Evolutionary conservation across 2,888 invertebrate genomes (phyloP).

Genomic region (Brachypalpus laphriformis): DNA sequence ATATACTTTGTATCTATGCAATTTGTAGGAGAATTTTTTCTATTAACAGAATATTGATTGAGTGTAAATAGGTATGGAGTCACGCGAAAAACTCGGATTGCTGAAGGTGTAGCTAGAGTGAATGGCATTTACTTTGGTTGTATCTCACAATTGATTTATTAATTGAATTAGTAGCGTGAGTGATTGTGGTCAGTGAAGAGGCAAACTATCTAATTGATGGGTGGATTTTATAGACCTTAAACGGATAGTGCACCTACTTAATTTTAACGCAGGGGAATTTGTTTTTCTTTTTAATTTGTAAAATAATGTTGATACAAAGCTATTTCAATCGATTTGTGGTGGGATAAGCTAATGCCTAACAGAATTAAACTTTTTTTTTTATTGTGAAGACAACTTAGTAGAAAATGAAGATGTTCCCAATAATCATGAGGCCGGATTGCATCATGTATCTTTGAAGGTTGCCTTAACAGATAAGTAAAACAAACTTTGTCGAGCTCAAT

Average conservation of each 20-base stretch:
- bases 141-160: conserved; percentile 32
- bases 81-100: conserved; percentile 37
- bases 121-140: not conserved
- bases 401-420: too few species aligned
- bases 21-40: conserved; percentile 60
- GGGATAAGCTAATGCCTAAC: too few species aligned
- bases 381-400: too few species aligned
- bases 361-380: too few species aligned
- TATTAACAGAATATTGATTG: conserved; percentile 67
- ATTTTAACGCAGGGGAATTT: not conserved
- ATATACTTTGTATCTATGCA: conserved; percentile 25
- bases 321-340: too few species aligned
- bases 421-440: too few species aligned
- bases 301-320: too few species aligned
- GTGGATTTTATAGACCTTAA: conserved; percentile 12
- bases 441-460: too few species aligned
- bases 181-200: conserved; percentile 18
- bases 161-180: conserved; percentile 57
- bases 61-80: conserved; percentile 48
- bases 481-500: too few species aligned
- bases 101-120: not conserved
- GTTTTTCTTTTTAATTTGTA: not conserved
- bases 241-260: not conserved
- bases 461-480: too few species aligned
- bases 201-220: conserved; percentile 20